Percentiles rank a stretch among this genome's conserved stretches.
These are phyloP conservation scores for Tenthredo distinguenda DNA, from an alignment of 2,888 invertebrate genomes.

Conservation along the genomic window DNA sequence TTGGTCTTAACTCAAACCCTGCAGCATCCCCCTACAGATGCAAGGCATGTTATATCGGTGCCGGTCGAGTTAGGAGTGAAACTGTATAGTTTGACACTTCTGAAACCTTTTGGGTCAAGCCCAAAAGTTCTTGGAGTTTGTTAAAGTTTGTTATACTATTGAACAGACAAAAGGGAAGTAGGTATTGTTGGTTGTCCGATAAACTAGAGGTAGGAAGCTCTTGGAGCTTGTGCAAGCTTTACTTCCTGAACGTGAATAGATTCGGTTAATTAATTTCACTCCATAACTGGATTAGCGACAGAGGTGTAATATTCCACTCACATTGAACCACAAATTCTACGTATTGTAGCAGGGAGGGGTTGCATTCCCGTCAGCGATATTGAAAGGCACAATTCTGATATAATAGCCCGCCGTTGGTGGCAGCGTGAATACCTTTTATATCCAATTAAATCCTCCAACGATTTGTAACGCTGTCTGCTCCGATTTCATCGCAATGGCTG, in stretches of 20 bases:
- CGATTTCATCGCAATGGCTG: slow-evolving; percentile 7
- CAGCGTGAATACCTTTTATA: slow-evolving; percentile 14
- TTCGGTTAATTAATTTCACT: slow-evolving; percentile 31
- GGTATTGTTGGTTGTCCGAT: slow-evolving; percentile 28
- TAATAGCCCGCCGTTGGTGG: background rate
- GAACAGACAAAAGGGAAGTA: slow-evolving; percentile 22
- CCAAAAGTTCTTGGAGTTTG: slow-evolving; percentile 20
- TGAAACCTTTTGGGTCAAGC: slow-evolving; percentile 30
- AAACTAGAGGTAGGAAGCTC: background rate
- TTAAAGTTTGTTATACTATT: background rate
- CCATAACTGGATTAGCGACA: slow-evolving; percentile 14
- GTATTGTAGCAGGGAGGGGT: background rate
- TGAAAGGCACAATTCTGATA: background rate
- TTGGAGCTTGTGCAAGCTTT: slow-evolving; percentile 19
- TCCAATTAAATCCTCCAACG: slow-evolving; percentile 64
- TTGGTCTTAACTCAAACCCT: slow-evolving; percentile 67
- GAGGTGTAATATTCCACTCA: background rate
- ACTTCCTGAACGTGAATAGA: slow-evolving; percentile 21
- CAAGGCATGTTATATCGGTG: slow-evolving; percentile 2
- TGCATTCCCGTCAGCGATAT: slow-evolving; percentile 2
- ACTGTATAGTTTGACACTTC: slow-evolving; percentile 11
- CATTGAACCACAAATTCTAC: slow-evolving; percentile 7
- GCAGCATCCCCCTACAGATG: background rate
- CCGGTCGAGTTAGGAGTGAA: background rate
- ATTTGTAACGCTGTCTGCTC: slow-evolving; percentile 57